Conservation (phyloP, 2,113 vertebrate genomes). For the Perca fluviatilis region DNA sequence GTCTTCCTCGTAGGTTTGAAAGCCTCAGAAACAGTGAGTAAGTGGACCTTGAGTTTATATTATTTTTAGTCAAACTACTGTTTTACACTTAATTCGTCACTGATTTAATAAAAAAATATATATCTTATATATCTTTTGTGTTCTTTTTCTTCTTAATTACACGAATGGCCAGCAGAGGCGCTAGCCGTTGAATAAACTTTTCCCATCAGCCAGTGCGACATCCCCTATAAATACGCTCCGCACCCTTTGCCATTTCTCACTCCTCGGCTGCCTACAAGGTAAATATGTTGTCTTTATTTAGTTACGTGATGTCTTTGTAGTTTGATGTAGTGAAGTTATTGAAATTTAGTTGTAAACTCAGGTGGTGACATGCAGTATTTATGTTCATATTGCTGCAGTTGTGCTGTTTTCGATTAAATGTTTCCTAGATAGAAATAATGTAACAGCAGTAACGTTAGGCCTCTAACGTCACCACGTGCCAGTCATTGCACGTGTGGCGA, state of each 20-base stretch:
- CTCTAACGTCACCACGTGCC: conserved; percentile 66
- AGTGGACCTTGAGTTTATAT: neutral
- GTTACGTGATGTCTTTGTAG: too few species aligned
- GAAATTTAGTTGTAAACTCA: fast-evolving
- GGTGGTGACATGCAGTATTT: fast-evolving
- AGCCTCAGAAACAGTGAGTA: neutral
- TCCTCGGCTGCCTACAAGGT: fast-evolving
- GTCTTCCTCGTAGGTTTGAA: neutral
- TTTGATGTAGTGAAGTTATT: neutral
- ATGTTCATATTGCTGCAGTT: fast-evolving
- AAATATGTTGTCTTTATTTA: fast-evolving
- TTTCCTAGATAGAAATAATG: fast-evolving
- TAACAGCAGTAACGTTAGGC: conserved; percentile 25
- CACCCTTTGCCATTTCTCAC: conserved; percentile 29
- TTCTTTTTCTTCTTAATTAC: too few species aligned
- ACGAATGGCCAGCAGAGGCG: conserved; percentile 10
- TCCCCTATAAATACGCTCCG: conserved; percentile 50
- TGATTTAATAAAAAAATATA: neutral
- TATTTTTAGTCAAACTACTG: too few species aligned
- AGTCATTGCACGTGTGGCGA: fast-evolving
- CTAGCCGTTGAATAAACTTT: neutral
- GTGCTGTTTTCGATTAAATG: fast-evolving
- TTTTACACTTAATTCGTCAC: too few species aligned
- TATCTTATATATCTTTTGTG: neutral
- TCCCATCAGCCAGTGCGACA: conserved; percentile 79